Evolutionary conservation across 2,888 invertebrate genomes (phyloP).

Genomic region (Leucozona laternaria): DNA sequence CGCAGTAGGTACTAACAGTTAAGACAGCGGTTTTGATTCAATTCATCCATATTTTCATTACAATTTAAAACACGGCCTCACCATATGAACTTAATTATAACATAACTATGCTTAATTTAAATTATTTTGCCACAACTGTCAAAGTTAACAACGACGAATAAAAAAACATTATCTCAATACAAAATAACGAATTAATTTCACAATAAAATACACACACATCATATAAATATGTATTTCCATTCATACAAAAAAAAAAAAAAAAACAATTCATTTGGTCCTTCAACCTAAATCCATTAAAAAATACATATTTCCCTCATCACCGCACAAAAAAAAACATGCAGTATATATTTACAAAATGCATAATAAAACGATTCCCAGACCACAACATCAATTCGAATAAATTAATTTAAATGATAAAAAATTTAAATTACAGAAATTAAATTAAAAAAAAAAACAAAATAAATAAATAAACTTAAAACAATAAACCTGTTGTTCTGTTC

Average conservation of each 20-base stretch:
- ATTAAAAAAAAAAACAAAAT: conserved; percentile 40
- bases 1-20: too few relatives aligned
- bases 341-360: background rate
- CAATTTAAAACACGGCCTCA: too few relatives aligned
- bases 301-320: background rate
- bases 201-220: background rate
- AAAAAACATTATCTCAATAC: background rate
- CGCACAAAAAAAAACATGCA: background rate
- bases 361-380: conserved; percentile 26
- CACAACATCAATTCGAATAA: conserved; percentile 53
- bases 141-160: background rate
- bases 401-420: conserved; percentile 74
- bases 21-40: too few relatives aligned
- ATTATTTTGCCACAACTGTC: background rate
- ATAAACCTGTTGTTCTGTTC: conserved; percentile 49
- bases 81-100: too few relatives aligned
- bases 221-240: too few relatives aligned
- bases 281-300: background rate
- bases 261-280: background rate
- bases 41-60: too few relatives aligned
- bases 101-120: too few relatives aligned
- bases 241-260: background rate
- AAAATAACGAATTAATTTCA: background rate
- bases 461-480: conserved; percentile 48
- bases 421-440: conserved; percentile 54